Base-by-base conservation (phyloP, 1,140 invertebrate genomes). In the Drosophila rufa region DNA sequence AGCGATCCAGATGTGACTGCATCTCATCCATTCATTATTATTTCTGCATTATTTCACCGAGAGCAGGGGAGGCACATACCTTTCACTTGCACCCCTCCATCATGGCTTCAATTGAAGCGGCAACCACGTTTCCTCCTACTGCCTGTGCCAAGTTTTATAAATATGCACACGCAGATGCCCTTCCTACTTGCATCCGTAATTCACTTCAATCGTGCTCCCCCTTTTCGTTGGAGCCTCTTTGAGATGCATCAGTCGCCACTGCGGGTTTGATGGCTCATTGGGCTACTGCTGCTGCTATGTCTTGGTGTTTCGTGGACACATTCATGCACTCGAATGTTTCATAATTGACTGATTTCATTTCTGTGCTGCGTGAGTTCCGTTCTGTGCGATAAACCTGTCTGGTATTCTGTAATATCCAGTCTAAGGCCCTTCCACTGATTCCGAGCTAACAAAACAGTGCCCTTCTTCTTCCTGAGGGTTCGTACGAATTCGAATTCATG, bases 11-110 rank as follows among this genome's bases (percentile, higher is more conserved):
- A 68, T 71, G 43, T 46, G 64, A 19, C 19, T 61, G 11, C 43
- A 38, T 36, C 33, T n/a, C 17, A 27, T 40, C n/a, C 42, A 33
- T 57, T 38, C 67, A 82, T 77, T 77, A 79, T 69, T 69, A 76
- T 73, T 66, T 64, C 67, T 65, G 75, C 70, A 75, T 79, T 80
- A 61, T 79, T 80, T 79, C 53, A 57, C 58, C 43, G 19, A n/a
- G 33, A 5, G 50, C 27, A 38, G 42, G 43, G 57, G 55, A 45
- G 19, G n/a, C 47, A 42, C 51, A 6, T 17, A 30, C 19, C 45
- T 40, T 19, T 9, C 22, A 19, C 22, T 48, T 56, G 42, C 43
- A 7, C 5, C 19, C n/a, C 6, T 11, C 17, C 33, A 3, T n/a
- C 15, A 6, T 6, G 30, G 36, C 60, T 53, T 65, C 45, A 61